Percentiles rank a stretch among this genome's conserved stretches.
Conservation (phyloP, 2,888 invertebrate species). For the Aphidoletes aphidimyza region DNA sequence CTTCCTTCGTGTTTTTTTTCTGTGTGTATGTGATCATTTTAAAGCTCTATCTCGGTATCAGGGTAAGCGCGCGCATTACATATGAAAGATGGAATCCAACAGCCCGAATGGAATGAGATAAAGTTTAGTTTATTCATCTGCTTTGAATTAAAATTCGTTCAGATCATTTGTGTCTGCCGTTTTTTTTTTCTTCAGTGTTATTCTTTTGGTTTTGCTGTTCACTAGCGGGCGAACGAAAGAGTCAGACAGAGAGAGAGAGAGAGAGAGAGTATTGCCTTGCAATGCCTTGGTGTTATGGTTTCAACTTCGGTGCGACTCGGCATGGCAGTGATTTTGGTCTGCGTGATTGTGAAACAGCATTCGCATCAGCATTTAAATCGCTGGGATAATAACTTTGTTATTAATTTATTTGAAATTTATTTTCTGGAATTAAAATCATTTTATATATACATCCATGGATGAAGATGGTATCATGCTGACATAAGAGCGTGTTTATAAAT, state of each 20-base stretch:
- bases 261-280: no score
- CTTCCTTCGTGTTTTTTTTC: not conserved
- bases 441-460: conserved; percentile 13
- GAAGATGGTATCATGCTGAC: conserved; percentile 55
- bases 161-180: not conserved
- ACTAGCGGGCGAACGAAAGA: not conserved
- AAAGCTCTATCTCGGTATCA: not conserved
- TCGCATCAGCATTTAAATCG: conserved; percentile 33
- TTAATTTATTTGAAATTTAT: conserved; percentile 55
- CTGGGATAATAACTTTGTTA: conserved; percentile 54
- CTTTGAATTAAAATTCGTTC: conserved; percentile 27
- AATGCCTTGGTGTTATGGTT: not conserved
- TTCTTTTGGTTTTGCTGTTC: not conserved
- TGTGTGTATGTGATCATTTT: not conserved
- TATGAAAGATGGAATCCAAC: conserved; percentile 16
- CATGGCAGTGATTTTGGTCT: conserved; percentile 1
- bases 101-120: not conserved
- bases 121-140: conserved; percentile 25
- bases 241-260: not conserved
- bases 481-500: conserved; percentile 54
- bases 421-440: conserved; percentile 51
- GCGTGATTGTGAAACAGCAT: not conserved
- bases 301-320: not conserved
- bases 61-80: not conserved
- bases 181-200: no score